Percentiles rank a stretch among this genome's conserved stretches.
These are phyloP conservation scores for Aspiorhynchus laticeps DNA, from an alignment of 2,113 vertebrate species.

Conservation along the genomic window DNA sequence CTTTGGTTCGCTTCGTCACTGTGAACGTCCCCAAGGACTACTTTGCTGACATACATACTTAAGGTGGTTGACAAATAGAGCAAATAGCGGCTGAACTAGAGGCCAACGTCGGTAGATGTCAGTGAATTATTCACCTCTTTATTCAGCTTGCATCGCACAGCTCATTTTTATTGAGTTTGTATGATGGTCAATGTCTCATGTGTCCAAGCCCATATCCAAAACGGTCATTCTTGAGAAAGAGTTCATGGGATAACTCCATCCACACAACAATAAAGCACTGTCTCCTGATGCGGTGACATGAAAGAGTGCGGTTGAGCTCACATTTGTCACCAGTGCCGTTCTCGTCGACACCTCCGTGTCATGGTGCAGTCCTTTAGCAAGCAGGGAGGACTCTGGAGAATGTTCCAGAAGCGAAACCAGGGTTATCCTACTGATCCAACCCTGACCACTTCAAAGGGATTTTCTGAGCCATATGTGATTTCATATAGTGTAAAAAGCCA, in stretches of 20 bases:
- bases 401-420: background rate
- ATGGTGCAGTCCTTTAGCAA: slow-evolving; percentile 15
- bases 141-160: background rate
- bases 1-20: background rate
- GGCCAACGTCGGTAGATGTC: background rate
- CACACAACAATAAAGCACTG: slow-evolving; percentile 1
- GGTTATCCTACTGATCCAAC: background rate
- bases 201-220: slow-evolving; percentile 20
- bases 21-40: background rate
- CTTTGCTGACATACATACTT: background rate
- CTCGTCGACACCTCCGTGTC: slow-evolving; percentile 36
- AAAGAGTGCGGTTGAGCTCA: slow-evolving; percentile 17
- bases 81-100: background rate
- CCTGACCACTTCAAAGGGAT: background rate
- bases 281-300: slow-evolving; percentile 6
- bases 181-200: background rate
- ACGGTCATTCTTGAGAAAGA: background rate
- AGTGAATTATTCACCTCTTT: slow-evolving; percentile 21
- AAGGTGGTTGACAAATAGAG: background rate
- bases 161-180: slow-evolving; percentile 3
- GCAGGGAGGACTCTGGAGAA: background rate
- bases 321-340: slow-evolving; percentile 11
- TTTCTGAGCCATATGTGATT: background rate
- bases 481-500: background rate
- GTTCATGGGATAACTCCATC: slow-evolving; percentile 28